A percentile compares a stretch with the other conserved stretches of the same genome.
Evolutionary conservation across 1,140 invertebrate species (phyloP).

Genomic region (Drosophila kikkawai): DNA sequence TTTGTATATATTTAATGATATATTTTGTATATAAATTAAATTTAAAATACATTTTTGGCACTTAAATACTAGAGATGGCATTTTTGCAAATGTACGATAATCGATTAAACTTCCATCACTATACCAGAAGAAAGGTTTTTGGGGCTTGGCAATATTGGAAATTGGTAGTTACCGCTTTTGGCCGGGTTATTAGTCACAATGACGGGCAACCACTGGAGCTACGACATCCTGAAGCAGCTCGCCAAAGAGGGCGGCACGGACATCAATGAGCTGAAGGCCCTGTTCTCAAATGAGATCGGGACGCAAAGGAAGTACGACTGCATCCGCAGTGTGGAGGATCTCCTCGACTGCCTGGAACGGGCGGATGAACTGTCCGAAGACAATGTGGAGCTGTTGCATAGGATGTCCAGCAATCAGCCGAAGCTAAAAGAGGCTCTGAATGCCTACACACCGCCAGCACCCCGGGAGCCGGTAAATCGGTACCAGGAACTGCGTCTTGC

Average conservation of each 20-base stretch:
- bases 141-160: conserved; percentile 6
- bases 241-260: conserved; percentile 28
- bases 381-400: conserved; percentile 55
- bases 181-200: conserved; percentile 9
- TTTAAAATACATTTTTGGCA: too few relatives aligned
- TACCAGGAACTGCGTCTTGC: conserved; percentile 63
- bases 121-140: background rate
- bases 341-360: conserved; percentile 70
- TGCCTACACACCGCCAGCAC: conserved; percentile 26
- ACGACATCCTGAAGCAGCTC: conserved; percentile 67
- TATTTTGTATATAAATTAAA: too few relatives aligned
- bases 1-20: too few relatives aligned
- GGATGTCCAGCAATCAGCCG: conserved; percentile 10
- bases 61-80: background rate
- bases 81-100: too few relatives aligned
- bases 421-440: conserved; percentile 34
- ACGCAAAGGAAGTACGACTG: conserved; percentile 41
- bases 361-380: conserved; percentile 55
- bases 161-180: background rate
- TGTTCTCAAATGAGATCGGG: conserved; percentile 56
- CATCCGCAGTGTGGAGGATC: conserved; percentile 50
- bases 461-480: conserved; percentile 10
- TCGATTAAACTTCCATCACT: background rate
- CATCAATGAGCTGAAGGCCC: conserved; percentile 54
- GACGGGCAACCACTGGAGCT: conserved; percentile 39